A percentile compares a stretch with the other conserved stretches of the same genome.
Evolutionary conservation across 2,888 invertebrate genomes (phyloP).

Genomic region (Tethea ocularis): DNA sequence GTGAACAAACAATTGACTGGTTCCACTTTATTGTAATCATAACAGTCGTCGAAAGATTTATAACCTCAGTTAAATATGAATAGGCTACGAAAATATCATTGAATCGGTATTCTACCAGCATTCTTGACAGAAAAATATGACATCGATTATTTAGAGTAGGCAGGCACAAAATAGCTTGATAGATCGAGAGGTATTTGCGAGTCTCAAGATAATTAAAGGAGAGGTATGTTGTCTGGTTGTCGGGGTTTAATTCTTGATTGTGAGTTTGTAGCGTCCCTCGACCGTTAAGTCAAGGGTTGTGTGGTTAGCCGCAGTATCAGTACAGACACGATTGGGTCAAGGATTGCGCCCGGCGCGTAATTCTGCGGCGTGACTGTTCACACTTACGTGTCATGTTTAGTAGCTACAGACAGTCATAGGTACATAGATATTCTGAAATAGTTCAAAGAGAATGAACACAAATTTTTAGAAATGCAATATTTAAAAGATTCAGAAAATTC

Average conservation of each 20-base stretch:
- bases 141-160: not conserved
- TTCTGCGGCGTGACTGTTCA: constrained; percentile 17
- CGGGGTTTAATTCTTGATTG: constrained; percentile 3
- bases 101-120: not conserved
- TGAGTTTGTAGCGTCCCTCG: constrained; percentile 4
- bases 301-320: constrained; percentile 9
- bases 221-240: not conserved
- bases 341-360: constrained; percentile 22
- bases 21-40: not conserved
- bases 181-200: not conserved
- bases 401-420: no score
- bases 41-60: not conserved
- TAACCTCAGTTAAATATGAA: not conserved
- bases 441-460: no score
- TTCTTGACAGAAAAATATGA: not conserved
- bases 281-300: constrained; percentile 5
- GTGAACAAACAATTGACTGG: not conserved
- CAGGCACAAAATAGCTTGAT: not conserved
- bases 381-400: not conserved
- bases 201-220: constrained; percentile 1
- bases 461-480: no score
- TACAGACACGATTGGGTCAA: constrained; percentile 14
- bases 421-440: no score
- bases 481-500: no score
- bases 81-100: not conserved